Base-by-base conservation (phyloP, 30 jellyfish, hydroid and myxozoan species). In the Cassiopea andromeda region DNA sequence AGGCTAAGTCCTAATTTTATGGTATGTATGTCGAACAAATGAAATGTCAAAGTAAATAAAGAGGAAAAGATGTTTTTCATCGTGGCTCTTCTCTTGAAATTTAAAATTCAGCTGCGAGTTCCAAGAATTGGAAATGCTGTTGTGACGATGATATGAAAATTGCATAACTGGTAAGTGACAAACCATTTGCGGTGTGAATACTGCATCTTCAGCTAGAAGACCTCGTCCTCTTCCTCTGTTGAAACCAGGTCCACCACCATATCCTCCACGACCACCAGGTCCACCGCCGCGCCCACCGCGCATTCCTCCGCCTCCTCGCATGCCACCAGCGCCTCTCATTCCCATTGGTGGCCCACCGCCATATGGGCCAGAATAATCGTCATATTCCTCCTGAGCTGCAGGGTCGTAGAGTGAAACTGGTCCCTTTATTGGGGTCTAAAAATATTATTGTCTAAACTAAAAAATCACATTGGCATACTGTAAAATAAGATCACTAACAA, bases 321-420 rank as follows among this genome's bases (percentile, higher is more conserved):
- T 49, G 76, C 92, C 90, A 46, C 88, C 88, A n/a, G 77, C 87
- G 10, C 94, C 94, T 77, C 94, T 77, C 94, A 91, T 91, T 58
- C 94, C 98, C 95, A 91, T 87, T n/a, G 89, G 85, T 1, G 90
- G 91, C 27, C 95, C 97, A 61, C 98, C 99, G 48, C 97, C 90
- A 80, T 70, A 77, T 2, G 89, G 89, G 15, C 81, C 82, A 73
- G 50, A 69, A 71, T 85, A 83, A 57, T 85, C 95, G 47, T 91
- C 84, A 57, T 80, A 80, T 1, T 81, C 88, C 46, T 87, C 94
- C 73, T 85, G 83, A 48, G 90, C 76, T 14, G 93, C 69, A 27
- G 99, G 99, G 49, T 96, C 99, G 86, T 91, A 96, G n/a, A 96
- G 89, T 1, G 97, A 80, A 2, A 96, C 93, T 12, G 97, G 90